These are phyloP conservation scores for Lepilemur ruficaudatus DNA, from an alignment of 2,797 vertebrate genomes.

Conservation along the genomic window DNA sequence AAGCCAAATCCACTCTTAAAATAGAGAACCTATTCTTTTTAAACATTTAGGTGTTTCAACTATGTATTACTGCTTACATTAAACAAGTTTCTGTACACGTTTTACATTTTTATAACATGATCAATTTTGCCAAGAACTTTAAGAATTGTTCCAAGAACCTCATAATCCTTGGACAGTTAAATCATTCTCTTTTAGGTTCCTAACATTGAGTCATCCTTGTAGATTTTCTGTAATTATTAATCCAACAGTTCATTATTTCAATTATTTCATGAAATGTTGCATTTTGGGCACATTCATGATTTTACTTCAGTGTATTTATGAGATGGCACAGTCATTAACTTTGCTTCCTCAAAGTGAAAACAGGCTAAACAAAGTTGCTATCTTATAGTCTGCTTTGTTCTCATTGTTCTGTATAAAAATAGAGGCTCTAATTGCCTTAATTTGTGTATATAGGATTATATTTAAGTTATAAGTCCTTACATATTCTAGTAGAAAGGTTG, in stretches of 20 bases:
- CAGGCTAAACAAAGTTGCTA: not conserved
- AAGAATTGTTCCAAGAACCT: not conserved
- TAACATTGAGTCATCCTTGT: not conserved
- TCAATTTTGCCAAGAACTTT: not conserved
- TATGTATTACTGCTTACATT: not conserved
- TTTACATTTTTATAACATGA: not conserved
- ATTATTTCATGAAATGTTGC: not conserved
- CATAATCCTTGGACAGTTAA: not conserved
- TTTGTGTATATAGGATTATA: not conserved
- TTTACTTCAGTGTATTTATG: not conserved
- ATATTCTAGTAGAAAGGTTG: not conserved
- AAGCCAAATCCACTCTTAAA: not conserved
- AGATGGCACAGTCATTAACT: not conserved
- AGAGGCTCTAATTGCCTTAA: not conserved
- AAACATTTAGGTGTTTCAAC: conserved; percentile 27
- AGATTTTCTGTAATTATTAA: not conserved
- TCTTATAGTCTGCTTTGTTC: not conserved
- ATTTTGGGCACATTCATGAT: not conserved
- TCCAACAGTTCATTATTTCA: not conserved
- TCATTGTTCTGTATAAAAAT: conserved; percentile 12
- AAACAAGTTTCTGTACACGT: not conserved
- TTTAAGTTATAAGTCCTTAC: conserved; percentile 22
- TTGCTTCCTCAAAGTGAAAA: not conserved
- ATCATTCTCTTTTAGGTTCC: conserved; percentile 1
- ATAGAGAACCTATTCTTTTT: not conserved